Conservation (phyloP, 1,140 invertebrate species). For the Elysia chlorotica region DNA sequence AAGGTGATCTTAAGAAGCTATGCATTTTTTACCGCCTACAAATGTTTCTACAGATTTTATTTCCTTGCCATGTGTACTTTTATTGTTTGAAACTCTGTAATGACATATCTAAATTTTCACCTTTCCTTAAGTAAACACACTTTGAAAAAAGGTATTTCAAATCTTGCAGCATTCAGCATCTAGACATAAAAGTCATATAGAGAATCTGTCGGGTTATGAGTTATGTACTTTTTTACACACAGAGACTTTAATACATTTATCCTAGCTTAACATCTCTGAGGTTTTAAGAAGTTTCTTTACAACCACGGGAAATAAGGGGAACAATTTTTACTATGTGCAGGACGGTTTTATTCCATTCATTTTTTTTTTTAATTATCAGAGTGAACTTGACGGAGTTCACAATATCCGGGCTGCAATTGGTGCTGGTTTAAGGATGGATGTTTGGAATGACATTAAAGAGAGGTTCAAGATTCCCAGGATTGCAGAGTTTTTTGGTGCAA, state of each 20-base stretch:
- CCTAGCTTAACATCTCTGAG: background rate
- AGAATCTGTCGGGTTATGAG: background rate
- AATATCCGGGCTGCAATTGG: constrained; percentile 30
- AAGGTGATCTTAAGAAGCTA: too few relatives aligned
- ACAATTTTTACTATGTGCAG: too few relatives aligned
- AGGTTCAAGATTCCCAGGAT: constrained; percentile 85
- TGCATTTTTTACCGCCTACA: too few relatives aligned
- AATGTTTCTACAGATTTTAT: too few relatives aligned
- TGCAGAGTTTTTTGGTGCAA: constrained; percentile 93
- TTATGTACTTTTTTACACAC: background rate
- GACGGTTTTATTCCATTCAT: too few relatives aligned
- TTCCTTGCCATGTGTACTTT: too few relatives aligned
- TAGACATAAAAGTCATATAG: too few relatives aligned
- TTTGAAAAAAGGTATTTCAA: background rate
- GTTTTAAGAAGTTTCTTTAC: background rate
- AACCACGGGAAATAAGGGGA: background rate
- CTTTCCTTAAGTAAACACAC: background rate
- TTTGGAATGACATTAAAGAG: constrained; percentile 84
- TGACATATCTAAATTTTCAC: background rate
- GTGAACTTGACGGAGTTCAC: constrained; percentile 30
- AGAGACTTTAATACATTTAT: background rate
- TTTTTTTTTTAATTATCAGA: constrained; percentile 23
- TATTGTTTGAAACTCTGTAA: too few relatives aligned
- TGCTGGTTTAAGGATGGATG: constrained; percentile 90
- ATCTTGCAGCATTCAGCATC: background rate